A percentile compares a stretch with the other conserved stretches of the same genome.
Evolutionary conservation across 2,888 invertebrate genomes (phyloP).

Genomic region (Tipula lateralis): DNA sequence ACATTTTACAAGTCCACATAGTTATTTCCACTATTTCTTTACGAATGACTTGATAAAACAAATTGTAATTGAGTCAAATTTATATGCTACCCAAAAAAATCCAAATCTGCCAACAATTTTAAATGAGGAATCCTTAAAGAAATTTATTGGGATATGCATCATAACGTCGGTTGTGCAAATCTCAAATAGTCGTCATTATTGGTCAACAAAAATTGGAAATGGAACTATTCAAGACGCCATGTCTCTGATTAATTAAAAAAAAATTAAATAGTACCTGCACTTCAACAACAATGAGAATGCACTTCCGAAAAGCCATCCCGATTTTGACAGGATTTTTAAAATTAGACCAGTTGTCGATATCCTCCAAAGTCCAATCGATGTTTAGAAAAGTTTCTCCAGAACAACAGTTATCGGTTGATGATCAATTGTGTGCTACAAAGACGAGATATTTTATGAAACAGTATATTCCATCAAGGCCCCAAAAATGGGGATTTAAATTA

Average conservation of each 20-base stretch:
- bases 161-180: too few species aligned
- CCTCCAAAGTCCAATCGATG: background rate
- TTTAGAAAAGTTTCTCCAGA: background rate
- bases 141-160: too few species aligned
- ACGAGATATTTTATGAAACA: background rate
- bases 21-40: too few species aligned
- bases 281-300: slow-evolving; percentile 30
- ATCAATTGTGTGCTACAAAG: slow-evolving; percentile 12
- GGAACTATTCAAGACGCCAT: background rate
- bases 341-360: background rate
- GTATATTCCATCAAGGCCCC: slow-evolving; percentile 34
- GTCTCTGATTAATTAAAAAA: background rate
- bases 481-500: slow-evolving; percentile 38
- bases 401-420: background rate
- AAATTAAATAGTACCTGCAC: background rate
- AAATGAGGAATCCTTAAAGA: too few species aligned
- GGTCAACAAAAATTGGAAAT: slow-evolving; percentile 15
- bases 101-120: too few species aligned
- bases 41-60: too few species aligned
- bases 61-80: too few species aligned
- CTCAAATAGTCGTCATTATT: background rate
- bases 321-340: slow-evolving; percentile 29
- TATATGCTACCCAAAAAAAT: too few species aligned
- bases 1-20: too few species aligned
- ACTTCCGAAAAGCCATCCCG: background rate